Percentiles rank a stretch among this genome's conserved stretches.
phyloP scores from a whole-genome alignment of 2,888 invertebrate genomes.

The Smittia sp. region DNA sequence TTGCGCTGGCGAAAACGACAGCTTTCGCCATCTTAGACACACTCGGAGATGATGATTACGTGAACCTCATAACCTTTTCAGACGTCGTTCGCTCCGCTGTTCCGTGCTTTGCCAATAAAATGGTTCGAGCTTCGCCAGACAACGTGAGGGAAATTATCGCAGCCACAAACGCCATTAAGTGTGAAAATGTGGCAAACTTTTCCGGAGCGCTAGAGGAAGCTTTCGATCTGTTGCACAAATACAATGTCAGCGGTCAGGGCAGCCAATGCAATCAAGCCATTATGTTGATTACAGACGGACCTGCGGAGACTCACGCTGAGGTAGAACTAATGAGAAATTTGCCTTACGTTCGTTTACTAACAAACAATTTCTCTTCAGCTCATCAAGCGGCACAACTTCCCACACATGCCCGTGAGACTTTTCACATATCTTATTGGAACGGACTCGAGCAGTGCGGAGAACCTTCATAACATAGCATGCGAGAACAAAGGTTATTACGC shows the following conservation, averaged over 20 bases:
- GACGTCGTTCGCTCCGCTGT: slow-evolving; percentile 80
- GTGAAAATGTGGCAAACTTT: slow-evolving; percentile 83
- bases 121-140: slow-evolving; percentile 79
- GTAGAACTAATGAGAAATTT: slow-evolving; percentile 47
- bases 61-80: slow-evolving; percentile 90
- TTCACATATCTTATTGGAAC: slow-evolving; percentile 95
- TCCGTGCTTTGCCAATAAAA: slow-evolving; percentile 83
- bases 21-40: slow-evolving; percentile 89
- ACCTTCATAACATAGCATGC: slow-evolving; percentile 94
- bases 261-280: slow-evolving; percentile 98
- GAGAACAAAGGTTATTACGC: slow-evolving; percentile 94
- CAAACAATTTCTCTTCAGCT: slow-evolving; percentile 48
- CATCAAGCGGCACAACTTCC: slow-evolving; percentile 83
- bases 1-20: slow-evolving; percentile 83
- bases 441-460: slow-evolving; percentile 81
- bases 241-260: slow-evolving; percentile 79
- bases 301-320: slow-evolving; percentile 66
- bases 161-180: slow-evolving; percentile 69
- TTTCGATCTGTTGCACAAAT: slow-evolving; percentile 86
- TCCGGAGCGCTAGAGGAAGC: slow-evolving; percentile 88
- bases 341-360: background rate
- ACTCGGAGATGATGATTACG: slow-evolving; percentile 93
- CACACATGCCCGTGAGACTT: slow-evolving; percentile 89
- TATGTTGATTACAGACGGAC: slow-evolving; percentile 93
- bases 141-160: slow-evolving; percentile 78